These are phyloP conservation scores for Phrynocephalus guinanensis DNA, from an alignment of 2,797 vertebrate genomes.

Conservation along the genomic window DNA sequence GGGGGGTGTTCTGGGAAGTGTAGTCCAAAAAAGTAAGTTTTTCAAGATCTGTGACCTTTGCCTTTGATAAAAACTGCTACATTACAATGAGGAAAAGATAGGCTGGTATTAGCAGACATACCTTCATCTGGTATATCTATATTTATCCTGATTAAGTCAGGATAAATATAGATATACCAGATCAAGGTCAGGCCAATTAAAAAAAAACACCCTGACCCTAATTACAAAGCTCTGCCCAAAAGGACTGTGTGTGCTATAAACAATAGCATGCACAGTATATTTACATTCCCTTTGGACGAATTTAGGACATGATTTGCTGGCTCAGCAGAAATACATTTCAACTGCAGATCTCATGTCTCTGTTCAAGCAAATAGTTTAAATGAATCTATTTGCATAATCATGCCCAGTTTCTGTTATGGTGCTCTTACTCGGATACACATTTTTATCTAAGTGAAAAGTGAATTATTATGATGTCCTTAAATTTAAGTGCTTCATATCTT, in stretches of 20 bases:
- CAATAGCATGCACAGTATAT: not conserved
- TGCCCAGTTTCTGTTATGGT: constrained; percentile 29
- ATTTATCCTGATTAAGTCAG: constrained; percentile 14
- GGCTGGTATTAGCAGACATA: constrained; percentile 21
- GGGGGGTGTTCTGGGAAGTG: too few relatives aligned
- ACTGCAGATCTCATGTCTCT: constrained; percentile 17
- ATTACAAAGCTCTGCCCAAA: constrained; percentile 48
- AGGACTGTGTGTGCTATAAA: constrained; percentile 26
- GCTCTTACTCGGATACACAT: not conserved
- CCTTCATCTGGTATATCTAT: too few relatives aligned
- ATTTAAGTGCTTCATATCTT: too few relatives aligned
- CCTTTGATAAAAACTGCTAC: not conserved
- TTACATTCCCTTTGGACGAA: constrained; percentile 46
- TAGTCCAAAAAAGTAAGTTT: too few relatives aligned
- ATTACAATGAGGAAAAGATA: not conserved
- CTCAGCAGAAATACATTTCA: constrained; percentile 43
- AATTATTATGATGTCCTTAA: not conserved
- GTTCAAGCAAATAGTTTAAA: not conserved
- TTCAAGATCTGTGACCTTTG: too few relatives aligned
- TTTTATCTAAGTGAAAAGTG: constrained; percentile 8
- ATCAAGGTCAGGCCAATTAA: constrained; percentile 68
- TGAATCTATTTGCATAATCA: constrained; percentile 9
- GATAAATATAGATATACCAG: constrained; percentile 67
- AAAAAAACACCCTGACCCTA: constrained; percentile 53
- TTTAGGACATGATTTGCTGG: constrained; percentile 33